phyloP scores from a whole-genome alignment of 2,797 vertebrate species.

The Karalla daura region DNA sequence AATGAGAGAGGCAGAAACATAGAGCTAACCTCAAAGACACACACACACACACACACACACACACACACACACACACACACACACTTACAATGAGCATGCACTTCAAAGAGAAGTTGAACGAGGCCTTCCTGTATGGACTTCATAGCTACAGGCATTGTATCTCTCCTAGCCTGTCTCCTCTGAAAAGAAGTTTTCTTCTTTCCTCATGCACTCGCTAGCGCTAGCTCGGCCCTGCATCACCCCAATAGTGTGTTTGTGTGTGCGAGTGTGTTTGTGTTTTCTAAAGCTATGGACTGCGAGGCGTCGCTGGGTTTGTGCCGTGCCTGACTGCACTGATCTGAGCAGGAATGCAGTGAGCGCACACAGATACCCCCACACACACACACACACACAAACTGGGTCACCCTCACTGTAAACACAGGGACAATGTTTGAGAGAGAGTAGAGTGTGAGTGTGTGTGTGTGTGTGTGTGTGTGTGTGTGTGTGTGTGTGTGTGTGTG shows the following conservation, averaged over 20 bases:
- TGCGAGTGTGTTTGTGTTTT: background rate
- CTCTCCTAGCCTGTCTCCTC: constrained; percentile 24
- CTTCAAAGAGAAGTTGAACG: constrained; percentile 79
- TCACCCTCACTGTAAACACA: constrained; percentile 78
- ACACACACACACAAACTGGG: constrained; percentile 40
- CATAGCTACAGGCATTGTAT: constrained; percentile 71
- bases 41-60: constrained; percentile 55
- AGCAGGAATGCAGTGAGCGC: constrained; percentile 68
- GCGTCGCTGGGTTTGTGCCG: constrained; percentile 43
- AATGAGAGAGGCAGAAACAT: constrained; percentile 84
- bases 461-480: constrained; percentile 40
- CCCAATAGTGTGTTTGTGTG: background rate
- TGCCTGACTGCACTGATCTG: constrained; percentile 74
- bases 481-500: constrained; percentile 57
- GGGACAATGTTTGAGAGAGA: constrained; percentile 79
- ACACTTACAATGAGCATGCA: constrained; percentile 68
- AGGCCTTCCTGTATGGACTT: constrained; percentile 78
- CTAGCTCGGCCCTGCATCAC: constrained; percentile 40
- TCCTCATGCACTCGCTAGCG: constrained; percentile 3
- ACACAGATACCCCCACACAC: constrained; percentile 46
- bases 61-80: constrained; percentile 39
- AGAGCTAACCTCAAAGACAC: constrained; percentile 73
- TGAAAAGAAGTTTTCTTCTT: constrained; percentile 14
- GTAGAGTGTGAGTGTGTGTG: no score
- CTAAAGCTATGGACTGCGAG: constrained; percentile 38